Base-by-base conservation (phyloP, 2,888 invertebrate species). In the Dicycla oo region DNA sequence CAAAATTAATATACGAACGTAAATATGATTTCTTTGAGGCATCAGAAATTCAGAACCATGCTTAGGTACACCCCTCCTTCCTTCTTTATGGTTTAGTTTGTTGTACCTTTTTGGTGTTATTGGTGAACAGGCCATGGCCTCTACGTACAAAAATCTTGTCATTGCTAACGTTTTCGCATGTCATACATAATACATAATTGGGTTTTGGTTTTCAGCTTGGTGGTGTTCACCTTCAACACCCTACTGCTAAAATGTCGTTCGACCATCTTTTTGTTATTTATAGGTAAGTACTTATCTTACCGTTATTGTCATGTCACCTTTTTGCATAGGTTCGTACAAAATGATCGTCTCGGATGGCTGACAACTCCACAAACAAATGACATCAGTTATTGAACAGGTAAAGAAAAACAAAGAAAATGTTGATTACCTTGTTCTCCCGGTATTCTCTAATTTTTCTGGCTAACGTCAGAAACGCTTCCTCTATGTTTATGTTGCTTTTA, bases 401-500 rank as follows among this genome's bases (percentile, higher is more conserved):
- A 26, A 61, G 23, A 3, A 20, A 47, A 47, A 10, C 1, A 43
- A 66, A 38, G 1, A 51, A 30, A 43, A n/a, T 13, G 7, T 23
- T 45, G 10, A 97, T 94, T 94, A 98, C 98, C 94, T 97, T 97
- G 84, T 97, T 97, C 87, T 98, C 97, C 87, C 98, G 96, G 92
- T 98, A 98, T 94, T 98, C 98, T 75, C 98, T 96, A 93, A 98
- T 98, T 96, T 97, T 97, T 91, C 98, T 97, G 79, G 98, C 98
- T 90, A 98, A 94, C 61, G 98, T 97, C 81, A 98, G 93, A 92
- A 98, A 98, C 65, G 98, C 97, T 90, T 98, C 97, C 91, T 98
- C 98, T 88, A 98, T 98, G 87, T 98, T 98, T 75, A 98, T 97
- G 90, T 98, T 97, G 86, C 97, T 97, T 93, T 98, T 98, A 94